A percentile compares a stretch with the other conserved stretches of the same genome.
Evolutionary conservation across 2,797 vertebrate species (phyloP).

Genomic region (Alcedo atthis): DNA sequence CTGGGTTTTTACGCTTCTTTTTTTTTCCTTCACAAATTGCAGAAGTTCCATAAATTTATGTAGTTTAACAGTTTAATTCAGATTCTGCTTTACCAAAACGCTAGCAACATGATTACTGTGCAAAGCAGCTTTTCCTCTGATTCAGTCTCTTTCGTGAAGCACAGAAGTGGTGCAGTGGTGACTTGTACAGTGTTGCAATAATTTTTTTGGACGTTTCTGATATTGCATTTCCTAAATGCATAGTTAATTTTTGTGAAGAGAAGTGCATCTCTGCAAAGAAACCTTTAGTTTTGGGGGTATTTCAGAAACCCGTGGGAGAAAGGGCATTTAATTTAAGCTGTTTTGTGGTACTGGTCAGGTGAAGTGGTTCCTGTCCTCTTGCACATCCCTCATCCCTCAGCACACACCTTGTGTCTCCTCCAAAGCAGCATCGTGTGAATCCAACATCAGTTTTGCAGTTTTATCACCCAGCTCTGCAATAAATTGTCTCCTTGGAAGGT

Average conservation of each 20-base stretch:
- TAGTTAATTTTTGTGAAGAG: not conserved
- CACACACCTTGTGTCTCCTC: accelerated
- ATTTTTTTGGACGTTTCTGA: not conserved
- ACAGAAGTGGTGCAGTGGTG: not conserved
- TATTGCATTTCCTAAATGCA: not conserved
- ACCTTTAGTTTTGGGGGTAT: not conserved
- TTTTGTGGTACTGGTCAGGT: not conserved
- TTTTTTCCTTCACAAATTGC: not conserved
- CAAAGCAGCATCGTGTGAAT: accelerated
- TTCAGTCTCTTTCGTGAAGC: not conserved
- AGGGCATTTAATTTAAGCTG: not conserved
- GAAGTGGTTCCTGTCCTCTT: not conserved
- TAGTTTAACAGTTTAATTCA: not conserved
- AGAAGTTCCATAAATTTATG: not conserved
- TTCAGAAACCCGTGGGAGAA: not conserved
- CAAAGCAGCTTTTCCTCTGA: not conserved
- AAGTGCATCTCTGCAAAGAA: not conserved
- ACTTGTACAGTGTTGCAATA: accelerated
- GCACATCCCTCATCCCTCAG: accelerated
- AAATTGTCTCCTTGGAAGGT: not conserved
- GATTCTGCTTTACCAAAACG: not conserved
- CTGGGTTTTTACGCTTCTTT: too few relatives aligned
- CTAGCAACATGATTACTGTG: not conserved
- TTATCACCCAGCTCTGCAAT: not conserved
- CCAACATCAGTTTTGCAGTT: not conserved